Percentiles rank a stretch among this genome's conserved stretches.
These are phyloP conservation scores for Dyspetes luteomarginatus DNA, from an alignment of 2,888 invertebrate species.

Conservation along the genomic window DNA sequence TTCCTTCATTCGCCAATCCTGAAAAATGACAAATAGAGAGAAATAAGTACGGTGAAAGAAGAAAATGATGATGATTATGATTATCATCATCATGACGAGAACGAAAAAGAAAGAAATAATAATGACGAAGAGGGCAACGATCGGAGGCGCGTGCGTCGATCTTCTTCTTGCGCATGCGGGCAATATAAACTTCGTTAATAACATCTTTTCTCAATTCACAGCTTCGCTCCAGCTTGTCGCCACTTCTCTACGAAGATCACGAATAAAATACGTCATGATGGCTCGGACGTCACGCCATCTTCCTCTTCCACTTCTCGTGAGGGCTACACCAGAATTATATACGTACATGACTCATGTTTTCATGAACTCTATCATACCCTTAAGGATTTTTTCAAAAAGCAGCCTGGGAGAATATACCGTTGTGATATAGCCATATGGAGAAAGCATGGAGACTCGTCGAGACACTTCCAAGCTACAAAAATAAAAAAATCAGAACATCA, in stretches of 20 bases:
- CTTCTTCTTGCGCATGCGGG: conserved; percentile 51
- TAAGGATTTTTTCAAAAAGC: too few relatives aligned
- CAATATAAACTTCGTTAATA: not conserved
- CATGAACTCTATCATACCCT: too few relatives aligned
- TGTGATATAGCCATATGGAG: too few relatives aligned
- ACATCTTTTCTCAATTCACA: conserved; percentile 15
- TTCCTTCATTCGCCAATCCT: not conserved
- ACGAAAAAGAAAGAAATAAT: not conserved
- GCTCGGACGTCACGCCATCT: conserved; percentile 40
- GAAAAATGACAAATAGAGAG: not conserved
- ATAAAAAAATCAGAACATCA: too few relatives aligned
- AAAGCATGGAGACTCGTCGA: too few relatives aligned
- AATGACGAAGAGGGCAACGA: conserved; percentile 38
- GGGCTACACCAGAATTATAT: too few relatives aligned
- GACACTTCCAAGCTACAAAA: too few relatives aligned
- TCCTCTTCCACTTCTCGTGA: conserved; percentile 16
- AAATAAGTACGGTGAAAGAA: not conserved
- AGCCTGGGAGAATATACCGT: too few relatives aligned
- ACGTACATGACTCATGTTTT: too few relatives aligned
- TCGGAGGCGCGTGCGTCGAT: conserved; percentile 48
- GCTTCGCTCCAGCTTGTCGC: conserved; percentile 1
- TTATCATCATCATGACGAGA: not conserved
- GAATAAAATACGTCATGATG: conserved; percentile 1
- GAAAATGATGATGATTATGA: not conserved
- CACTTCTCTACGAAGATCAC: conserved; percentile 17